Base-by-base conservation (phyloP, 2,888 invertebrate genomes). In the Apantesis nais region DNA sequence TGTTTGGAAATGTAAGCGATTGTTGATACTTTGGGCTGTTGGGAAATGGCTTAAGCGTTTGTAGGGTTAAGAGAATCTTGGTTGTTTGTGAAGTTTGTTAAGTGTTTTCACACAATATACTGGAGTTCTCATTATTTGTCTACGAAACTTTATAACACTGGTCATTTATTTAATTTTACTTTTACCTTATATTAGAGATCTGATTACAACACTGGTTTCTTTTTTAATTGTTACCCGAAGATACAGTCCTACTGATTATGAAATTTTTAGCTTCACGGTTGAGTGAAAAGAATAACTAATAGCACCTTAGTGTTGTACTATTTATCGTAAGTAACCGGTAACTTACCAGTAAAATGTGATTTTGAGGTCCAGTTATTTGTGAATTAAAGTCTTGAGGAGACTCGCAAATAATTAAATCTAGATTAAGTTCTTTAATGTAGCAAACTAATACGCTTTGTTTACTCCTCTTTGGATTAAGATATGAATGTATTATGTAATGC, bases 1-100 rank as follows among this genome's bases (percentile, higher is more conserved):
- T 60, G 67, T 71, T 71, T 67, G 44, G 25, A 62, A 64, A 65
- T 70, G 31, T 60, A 61, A 66, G 60, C 66, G 66, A 66, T 70
- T 66, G 70, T 66, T 70, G 70, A 70, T 70, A 65, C 44, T 69
- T 69, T 61, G 66, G 66, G 70, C 9, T 58, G 65, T 39, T 41
- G 9, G 69, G 11, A 44, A 60, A 63, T 55, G 44, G 34, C 22
- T 64, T 64, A 58, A 44, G 58, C 63, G 64, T 68, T 58, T 64
- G 63, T 14, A 64, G 39, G 44, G 44, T 66, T 66, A 58, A 58
- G 39, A 58, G 58, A 58, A 39, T 29, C 29, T 58, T 66, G 39
- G 58, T 22, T 62, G 29, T 62, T 62, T 37, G n/a, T 61, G 11
- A 62, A 67, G 66, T 66, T 66, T 55, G 37, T 48, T 66, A 34